Conservation (phyloP, 2,888 invertebrate genomes). For the Pollenia angustigena region DNA sequence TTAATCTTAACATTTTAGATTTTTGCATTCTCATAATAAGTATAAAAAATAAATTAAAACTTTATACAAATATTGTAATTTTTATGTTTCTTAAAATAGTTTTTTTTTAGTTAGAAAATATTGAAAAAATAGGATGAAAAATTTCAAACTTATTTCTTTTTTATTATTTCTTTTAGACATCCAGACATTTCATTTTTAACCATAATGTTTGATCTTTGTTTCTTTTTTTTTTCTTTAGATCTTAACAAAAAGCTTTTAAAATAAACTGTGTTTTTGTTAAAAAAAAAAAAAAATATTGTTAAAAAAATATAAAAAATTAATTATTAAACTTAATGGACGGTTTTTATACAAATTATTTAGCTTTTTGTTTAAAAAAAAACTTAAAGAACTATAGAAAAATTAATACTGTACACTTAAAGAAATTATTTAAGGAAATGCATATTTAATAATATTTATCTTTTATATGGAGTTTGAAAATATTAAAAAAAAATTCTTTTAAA, state of each 20-base stretch:
- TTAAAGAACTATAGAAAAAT: neutral
- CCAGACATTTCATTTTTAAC: slow-evolving; percentile 19
- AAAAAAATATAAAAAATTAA: slow-evolving; percentile 10
- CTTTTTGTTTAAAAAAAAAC: slow-evolving; percentile 21
- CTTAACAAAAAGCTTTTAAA: neutral
- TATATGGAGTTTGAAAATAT: neutral
- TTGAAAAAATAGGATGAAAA: neutral
- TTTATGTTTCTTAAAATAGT: slow-evolving; percentile 64
- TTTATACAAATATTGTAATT: slow-evolving; percentile 55
- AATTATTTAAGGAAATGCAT: neutral
- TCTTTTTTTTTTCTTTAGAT: neutral
- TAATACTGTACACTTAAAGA: slow-evolving; percentile 58
- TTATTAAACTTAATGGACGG: slow-evolving; percentile 70
- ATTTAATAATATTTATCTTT: neutral
- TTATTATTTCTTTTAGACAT: neutral
- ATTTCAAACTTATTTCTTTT: slow-evolving; percentile 9
- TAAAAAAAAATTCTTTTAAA: neutral
- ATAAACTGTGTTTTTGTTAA: neutral
- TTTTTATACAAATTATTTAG: slow-evolving; percentile 67
- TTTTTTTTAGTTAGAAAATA: slow-evolving; percentile 4
- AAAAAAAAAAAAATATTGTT: neutral
- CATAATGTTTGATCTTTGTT: slow-evolving; percentile 19
- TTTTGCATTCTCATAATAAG: slow-evolving; percentile 28
- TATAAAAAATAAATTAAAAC: slow-evolving; percentile 38
- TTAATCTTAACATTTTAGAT: slow-evolving; percentile 35